Base-by-base conservation (phyloP, 2,113 vertebrate species). In the Anolis sagrei region DNA sequence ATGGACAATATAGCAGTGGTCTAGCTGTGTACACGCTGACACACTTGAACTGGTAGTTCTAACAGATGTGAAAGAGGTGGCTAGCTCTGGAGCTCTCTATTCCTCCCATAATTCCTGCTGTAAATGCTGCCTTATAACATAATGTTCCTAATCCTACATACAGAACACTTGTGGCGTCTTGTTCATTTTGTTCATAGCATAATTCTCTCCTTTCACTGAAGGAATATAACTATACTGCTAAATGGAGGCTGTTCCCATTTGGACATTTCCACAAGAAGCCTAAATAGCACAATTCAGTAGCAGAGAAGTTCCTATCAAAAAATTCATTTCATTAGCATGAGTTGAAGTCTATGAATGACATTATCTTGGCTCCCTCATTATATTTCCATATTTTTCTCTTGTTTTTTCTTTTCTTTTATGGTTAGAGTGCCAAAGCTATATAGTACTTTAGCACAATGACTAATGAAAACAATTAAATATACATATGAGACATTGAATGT, bases 1-100 rank as follows among this genome's bases (percentile, higher is more conserved):
- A 91, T 96, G 34, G 96, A 98, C 36, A 96, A 97, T 36, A 86
- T 87, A 54, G 96, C 97, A 0, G 92, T 98, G 62, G 93, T 97
- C 44, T 98, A 95, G 97, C 32, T 0, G 0, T 0, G 0, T 7
- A 11, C 0, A 64, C 9, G 25, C 58, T 49, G 19, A 7, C 23
- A 68, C 4, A 23, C 44, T 3, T 0, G 62, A 39, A 29, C 62
- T 32, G 0, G 0, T 1, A 1, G 49, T 14, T 83, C 21, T 73
- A 23, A 29, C 0, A 0, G 39, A 29, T 9, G 32, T 73, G n/a
- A 23, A 32, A 69, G 36, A 44, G 1, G 32, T 25, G 25, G n/a
- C 44, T 54, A 14, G 2, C 21, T 72, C 10, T 54, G 11, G 4
- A 48, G 1, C 0, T 3, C 18, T 5, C 13, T 64, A 75, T 36